Base-by-base conservation (phyloP, 2,888 invertebrate genomes). In the Cataglyphis altisquamis region DNA sequence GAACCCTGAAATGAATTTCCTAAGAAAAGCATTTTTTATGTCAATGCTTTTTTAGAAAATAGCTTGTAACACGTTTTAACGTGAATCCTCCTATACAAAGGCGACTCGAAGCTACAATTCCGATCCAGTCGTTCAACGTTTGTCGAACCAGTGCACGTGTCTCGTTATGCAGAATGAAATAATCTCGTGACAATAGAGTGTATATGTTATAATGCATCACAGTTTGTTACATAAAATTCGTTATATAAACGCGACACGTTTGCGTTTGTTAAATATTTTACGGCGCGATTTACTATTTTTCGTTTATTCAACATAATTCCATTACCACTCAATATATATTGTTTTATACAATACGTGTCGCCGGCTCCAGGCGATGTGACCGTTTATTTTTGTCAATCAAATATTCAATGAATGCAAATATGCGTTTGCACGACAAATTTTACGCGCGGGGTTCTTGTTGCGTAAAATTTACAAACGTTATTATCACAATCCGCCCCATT, bases 241-340 rank as follows among this genome's bases (percentile, higher is more conserved):
- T 78, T 78, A 78, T 21, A 29, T 70, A 78, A 78, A 70, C 21
- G 32, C n/a, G 39, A 36, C 12, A 41, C 55, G 12, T 78, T 78
- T 36, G 32, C 10, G 29, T 68, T 57, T 10, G 25, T 52, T 25
- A 36, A 66, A 75, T 66, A 66, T 77, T 77, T 39, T 25, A 25
- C 15, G 25, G 10, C n/a, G 41, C 15, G 55, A 70, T 55, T 70
- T 55, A 21, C 32, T 21, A 48, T 66, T 45, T 8, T 0, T 15
- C 12, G 12, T 67, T 39, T 12, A 15, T 39, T 39, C 25, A 18
- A 8, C 2, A 5, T 25, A 2, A 77, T 39, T n/a, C 12, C 3
- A 25, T 52, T 21, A n/a, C 12, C 66, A 12, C 8, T 25, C n/a
- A 18, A 39, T 52, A 55, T 41, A 15, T 25, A 66, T 36, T 36